Evolutionary conservation across 1,140 invertebrate species (phyloP).

Genomic region (Mamestra configurata): DNA sequence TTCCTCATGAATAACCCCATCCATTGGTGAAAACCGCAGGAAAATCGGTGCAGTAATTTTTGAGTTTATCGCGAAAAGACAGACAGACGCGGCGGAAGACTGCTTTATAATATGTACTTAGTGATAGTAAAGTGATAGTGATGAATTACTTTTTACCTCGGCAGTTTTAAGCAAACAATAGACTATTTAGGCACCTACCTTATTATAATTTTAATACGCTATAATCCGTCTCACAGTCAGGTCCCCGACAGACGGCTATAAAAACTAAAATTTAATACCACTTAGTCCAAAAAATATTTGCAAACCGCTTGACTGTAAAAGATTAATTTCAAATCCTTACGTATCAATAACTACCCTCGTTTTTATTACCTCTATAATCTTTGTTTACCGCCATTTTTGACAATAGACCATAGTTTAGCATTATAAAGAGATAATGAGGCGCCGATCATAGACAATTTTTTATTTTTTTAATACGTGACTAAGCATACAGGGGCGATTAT

Average conservation of each 20-base stretch:
- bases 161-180: no score
- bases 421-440: slow-evolving; percentile 69
- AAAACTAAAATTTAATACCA: slow-evolving; percentile 17
- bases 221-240: background rate
- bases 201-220: no score
- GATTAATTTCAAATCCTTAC: slow-evolving; percentile 67
- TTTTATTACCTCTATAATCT: slow-evolving; percentile 64
- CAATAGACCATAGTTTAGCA: slow-evolving; percentile 63
- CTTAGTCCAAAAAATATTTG: slow-evolving; percentile 51
- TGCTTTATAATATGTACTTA: no score
- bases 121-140: no score
- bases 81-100: no score
- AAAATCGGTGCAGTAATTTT: no score
- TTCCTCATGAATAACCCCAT: no score
- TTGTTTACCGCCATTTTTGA: slow-evolving; percentile 71
- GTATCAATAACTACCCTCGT: slow-evolving; percentile 67
- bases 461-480: slow-evolving; percentile 65
- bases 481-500: slow-evolving; percentile 64
- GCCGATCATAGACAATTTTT: slow-evolving; percentile 59
- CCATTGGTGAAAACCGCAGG: no score
- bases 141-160: no score
- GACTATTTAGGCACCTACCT: no score
- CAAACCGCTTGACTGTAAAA: slow-evolving; percentile 45
- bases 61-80: no score
- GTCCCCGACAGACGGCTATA: background rate